These are phyloP conservation scores for Ochotona princeps DNA, from an alignment of 2,113 vertebrate species.

Conservation along the genomic window DNA sequence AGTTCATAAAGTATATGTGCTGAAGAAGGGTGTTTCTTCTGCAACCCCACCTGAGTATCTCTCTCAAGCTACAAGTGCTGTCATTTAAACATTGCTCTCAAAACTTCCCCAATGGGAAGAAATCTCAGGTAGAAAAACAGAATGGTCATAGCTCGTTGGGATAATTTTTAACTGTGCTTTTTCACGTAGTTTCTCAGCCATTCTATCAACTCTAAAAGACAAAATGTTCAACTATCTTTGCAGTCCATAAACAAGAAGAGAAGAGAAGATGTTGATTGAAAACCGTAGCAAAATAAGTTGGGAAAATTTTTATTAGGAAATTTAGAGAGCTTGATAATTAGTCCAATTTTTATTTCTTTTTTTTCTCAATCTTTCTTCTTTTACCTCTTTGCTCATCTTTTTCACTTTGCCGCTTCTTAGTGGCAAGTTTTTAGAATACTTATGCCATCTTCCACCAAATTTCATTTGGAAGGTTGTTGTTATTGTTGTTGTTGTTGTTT, in stretches of 20 bases:
- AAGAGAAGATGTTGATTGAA: too few species aligned
- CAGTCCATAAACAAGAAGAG: neutral
- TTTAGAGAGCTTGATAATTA: neutral
- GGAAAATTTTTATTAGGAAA: neutral
- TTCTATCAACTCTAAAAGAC: fast-evolving
- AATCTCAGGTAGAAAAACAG: fast-evolving
- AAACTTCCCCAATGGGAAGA: neutral
- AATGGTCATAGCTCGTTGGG: neutral
- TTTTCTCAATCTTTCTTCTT: neutral
- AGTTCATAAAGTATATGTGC: neutral
- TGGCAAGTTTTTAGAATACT: neutral
- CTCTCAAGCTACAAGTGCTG: neutral
- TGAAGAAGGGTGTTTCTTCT: neutral
- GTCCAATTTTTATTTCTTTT: neutral
- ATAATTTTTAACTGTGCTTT: neutral
- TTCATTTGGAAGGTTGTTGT: neutral
- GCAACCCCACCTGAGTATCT: neutral
- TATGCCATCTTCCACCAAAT: neutral
- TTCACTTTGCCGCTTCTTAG: neutral
- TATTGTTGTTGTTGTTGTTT: neutral
- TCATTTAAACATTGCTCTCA: neutral
- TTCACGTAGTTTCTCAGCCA: neutral
- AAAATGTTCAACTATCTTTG: neutral
- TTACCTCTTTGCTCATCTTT: neutral
- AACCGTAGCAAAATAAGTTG: neutral